Evolutionary conservation across 2,797 vertebrate genomes (phyloP), one percentile per base, ranked within the genome.

Genomic region (Petrocephalus sullivani): DNA sequence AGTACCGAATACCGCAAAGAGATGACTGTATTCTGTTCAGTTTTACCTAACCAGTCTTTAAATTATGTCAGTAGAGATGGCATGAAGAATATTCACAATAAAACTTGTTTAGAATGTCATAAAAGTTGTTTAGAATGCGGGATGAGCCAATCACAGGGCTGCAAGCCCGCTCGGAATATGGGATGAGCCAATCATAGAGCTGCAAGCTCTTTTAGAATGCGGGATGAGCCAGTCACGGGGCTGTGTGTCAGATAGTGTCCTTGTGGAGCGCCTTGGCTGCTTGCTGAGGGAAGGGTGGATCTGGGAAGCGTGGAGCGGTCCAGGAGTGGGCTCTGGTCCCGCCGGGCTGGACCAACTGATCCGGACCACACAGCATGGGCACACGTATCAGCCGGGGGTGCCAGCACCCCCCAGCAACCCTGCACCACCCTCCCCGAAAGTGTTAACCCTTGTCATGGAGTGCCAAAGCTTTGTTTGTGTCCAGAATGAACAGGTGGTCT

Each of bases 401-500:
- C 94, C 94, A 95, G 91, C 8, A 56, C 82, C 67, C 81, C 87
- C 21, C 84, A 10, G 41, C 41, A 53, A 82, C 49, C 67, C 28
- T 90, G 89, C 92, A 93, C 93, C 93, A 88, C 89, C 87, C 91
- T 92, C 90, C 92, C 92, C 91, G 93, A 92, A 91, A 92, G 93
- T 91, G 93, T 95, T 95, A 95, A 95, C 94, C 93, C 94, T 94
- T 95, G 91, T 84, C 81, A 84, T 84, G 56, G 57, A 84, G 58
- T 88, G 88, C 88, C 92, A 91, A 93, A 92, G 93, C 92, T 93
- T 91, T 94, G 88, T 93, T 94, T 92, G 92, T 92, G 93, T 94
- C 94, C 94, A 94, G 93, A 93, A 94, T 93, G 94, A 95, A 95
- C 94, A 95, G 94, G 94, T 95, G 94, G 94, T 94, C 93, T 91